phyloP scores from a whole-genome alignment of 23 tunicate genomes.

The Phallusia fumigata region DNA sequence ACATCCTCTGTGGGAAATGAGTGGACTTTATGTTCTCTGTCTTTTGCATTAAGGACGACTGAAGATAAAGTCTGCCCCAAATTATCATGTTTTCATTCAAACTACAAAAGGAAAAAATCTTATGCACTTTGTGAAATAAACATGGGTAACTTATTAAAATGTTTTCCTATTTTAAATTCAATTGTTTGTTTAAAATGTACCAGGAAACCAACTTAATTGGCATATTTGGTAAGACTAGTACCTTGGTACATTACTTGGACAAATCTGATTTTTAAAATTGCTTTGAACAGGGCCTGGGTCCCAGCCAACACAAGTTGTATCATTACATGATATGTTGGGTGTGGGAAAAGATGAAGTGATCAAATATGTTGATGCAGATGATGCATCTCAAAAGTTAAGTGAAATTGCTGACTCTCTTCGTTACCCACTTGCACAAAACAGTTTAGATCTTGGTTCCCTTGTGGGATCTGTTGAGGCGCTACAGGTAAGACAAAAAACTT shows the following conservation, averaged over 20 bases:
- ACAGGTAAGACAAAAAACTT: constrained; percentile 26
- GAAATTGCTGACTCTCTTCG: constrained; percentile 50
- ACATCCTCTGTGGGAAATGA: neutral
- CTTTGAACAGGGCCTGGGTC: too few relatives aligned
- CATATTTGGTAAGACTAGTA: too few relatives aligned
- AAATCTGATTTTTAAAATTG: too few relatives aligned
- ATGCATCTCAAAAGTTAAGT: constrained; percentile 56
- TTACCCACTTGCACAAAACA: constrained; percentile 7
- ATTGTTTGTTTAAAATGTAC: neutral
- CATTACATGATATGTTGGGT: constrained; percentile 24
- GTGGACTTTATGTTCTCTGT: neutral
- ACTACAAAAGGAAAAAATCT: neutral
- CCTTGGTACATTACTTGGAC: too few relatives aligned
- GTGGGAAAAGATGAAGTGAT: constrained; percentile 13
- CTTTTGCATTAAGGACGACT: neutral
- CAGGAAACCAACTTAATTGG: too few relatives aligned
- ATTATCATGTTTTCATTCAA: neutral
- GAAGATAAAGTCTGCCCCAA: neutral
- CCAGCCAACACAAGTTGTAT: neutral
- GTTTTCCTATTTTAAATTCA: neutral
- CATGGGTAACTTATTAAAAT: neutral
- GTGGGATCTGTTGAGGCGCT: constrained; percentile 60
- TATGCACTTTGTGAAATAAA: neutral
- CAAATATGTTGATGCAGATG: constrained; percentile 40
- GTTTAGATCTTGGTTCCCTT: constrained; percentile 18